phyloP scores from a whole-genome alignment of 2,113 vertebrate genomes.

The Cariama cristata region DNA sequence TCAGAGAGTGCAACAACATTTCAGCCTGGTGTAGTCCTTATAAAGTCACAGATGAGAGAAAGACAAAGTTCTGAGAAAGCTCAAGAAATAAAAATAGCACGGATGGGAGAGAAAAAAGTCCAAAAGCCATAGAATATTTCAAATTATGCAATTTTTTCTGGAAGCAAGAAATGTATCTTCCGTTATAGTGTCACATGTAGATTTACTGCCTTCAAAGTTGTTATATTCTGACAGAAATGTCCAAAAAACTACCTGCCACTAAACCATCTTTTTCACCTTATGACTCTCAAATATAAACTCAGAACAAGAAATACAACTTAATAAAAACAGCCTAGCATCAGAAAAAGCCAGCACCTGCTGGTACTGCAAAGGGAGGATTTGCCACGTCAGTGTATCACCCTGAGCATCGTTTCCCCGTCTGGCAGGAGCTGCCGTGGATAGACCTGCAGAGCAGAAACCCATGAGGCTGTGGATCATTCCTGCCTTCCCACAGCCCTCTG shows the following conservation, averaged over 20 bases:
- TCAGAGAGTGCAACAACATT: background rate
- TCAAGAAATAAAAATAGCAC: background rate
- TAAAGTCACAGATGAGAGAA: background rate
- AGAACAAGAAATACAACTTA: background rate
- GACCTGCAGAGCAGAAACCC: background rate
- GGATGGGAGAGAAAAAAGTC: background rate
- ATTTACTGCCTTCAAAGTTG: background rate
- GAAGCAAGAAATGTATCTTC: background rate
- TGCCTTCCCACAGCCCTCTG: background rate
- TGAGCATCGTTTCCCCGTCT: background rate
- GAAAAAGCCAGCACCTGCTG: background rate
- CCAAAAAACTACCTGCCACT: background rate
- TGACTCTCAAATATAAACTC: background rate
- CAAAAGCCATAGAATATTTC: background rate
- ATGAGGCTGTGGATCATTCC: accelerated
- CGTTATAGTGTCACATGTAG: background rate
- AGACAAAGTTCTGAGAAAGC: background rate
- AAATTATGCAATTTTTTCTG: background rate
- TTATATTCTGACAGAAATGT: background rate
- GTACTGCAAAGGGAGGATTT: background rate
- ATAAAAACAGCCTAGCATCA: background rate
- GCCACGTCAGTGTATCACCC: background rate
- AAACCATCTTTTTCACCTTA: background rate
- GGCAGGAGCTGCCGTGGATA: background rate
- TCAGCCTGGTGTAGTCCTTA: background rate